Evolutionary conservation across 2,888 invertebrate species (phyloP).

Genomic region (Zygaena filipendulae): DNA sequence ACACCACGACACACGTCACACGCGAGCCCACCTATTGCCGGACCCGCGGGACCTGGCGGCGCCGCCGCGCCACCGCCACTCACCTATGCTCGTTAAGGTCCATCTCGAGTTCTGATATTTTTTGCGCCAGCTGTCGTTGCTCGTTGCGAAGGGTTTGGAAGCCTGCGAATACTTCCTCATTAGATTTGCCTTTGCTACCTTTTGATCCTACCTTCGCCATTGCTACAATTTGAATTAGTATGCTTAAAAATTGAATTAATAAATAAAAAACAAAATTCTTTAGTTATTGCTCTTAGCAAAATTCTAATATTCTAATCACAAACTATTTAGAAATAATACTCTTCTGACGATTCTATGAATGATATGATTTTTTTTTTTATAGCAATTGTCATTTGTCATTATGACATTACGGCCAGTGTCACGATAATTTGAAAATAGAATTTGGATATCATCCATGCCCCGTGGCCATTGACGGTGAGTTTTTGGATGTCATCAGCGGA

Average conservation of each 20-base stretch:
- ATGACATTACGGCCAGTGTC: too few relatives aligned
- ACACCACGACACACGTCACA: conserved; percentile 15
- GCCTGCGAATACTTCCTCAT: conserved; percentile 86
- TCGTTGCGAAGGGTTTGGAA: conserved; percentile 90
- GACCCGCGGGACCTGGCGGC: neutral
- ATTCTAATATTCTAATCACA: too few relatives aligned
- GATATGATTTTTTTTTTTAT: conserved; percentile 1
- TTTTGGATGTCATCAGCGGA: too few relatives aligned
- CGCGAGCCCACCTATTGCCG: conserved; percentile 11
- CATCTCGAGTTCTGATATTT: conserved; percentile 92
- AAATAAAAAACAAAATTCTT: conserved; percentile 1
- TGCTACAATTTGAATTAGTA: conserved; percentile 7
- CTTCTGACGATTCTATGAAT: neutral
- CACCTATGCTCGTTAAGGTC: conserved; percentile 98
- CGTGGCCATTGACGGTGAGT: too few relatives aligned
- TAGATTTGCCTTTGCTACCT: conserved; percentile 57
- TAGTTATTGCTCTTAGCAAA: conserved; percentile 16
- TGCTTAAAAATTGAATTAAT: neutral
- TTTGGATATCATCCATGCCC: too few relatives aligned
- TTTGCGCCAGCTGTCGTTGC: conserved; percentile 86
- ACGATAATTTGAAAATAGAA: too few relatives aligned
- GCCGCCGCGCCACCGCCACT: conserved; percentile 28
- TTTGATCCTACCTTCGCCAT: conserved; percentile 45
- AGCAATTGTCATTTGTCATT: too few relatives aligned
- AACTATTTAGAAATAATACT: neutral